Base-by-base conservation (phyloP, 1,140 invertebrate genomes). In the Hylyphantes graminicola region DNA sequence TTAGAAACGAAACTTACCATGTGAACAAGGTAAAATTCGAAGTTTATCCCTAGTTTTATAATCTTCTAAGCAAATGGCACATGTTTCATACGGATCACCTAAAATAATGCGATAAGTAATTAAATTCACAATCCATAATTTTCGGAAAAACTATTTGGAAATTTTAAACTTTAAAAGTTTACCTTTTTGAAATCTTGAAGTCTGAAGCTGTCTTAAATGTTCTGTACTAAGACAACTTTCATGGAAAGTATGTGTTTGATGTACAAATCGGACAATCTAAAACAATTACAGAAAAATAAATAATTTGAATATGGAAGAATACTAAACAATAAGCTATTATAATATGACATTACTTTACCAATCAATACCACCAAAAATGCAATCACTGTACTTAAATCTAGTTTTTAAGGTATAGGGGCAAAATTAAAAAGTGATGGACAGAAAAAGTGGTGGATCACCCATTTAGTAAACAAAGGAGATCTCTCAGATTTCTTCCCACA, bases 21-120 rank as follows among this genome's bases (percentile, higher is more conserved):
- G 98, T 57, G 94, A 93, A 90, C 98, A 99, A 3, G 98, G 98
- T 86, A 99, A 91, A 85, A 99, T 93, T 78, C 98, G 90, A 17
- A 99, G 90, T 90, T 98, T 97, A 87, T 99, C 98, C 51, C 96
- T 96, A 89, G 98, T 97, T 59, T 94, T 92, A 90, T 98, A 99
- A 91, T 99, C 97, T 87, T 99, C 98, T 82, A 99, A 92, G 90
- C 98, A 99, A 88, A 99, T 98, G 68, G 97, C 97, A 93, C 98
- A 99, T 0, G 95, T 97, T 88, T 99, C 98, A 89, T 97, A 98
- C 1, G 94, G 94, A 90, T 96, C 95, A 79, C 89, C 90, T 90
- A 68, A 53, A 64, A 77, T 51, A 51, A 70, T 53, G 5, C 35
- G 5, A 35, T 35, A 35, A 35, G 35, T 35, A 35, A 1, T 35